Evolutionary conservation across 1,140 invertebrate species (phyloP).

Genomic region (Parapsyche elsis): DNA sequence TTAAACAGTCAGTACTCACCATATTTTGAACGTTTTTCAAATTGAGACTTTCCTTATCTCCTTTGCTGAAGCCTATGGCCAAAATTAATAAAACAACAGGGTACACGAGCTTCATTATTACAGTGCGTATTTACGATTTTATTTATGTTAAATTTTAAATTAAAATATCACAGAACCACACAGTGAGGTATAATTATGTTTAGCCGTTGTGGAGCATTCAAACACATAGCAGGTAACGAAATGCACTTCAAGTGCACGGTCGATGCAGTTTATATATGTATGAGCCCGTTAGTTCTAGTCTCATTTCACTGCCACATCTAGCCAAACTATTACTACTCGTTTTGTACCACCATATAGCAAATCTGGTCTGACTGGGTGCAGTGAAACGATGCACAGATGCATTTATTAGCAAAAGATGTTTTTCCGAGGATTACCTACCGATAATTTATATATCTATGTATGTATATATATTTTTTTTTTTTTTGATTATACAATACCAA

Average conservation of each 20-base stretch:
- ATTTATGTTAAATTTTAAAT: not conserved
- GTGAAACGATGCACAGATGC: constrained; percentile 10
- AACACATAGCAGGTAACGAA: constrained; percentile 39
- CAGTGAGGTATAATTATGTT: not conserved
- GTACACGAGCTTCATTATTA: not conserved
- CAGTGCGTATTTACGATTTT: not conserved
- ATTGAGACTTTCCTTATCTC: not conserved
- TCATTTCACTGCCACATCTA: constrained; percentile 24
- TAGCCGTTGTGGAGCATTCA: not conserved
- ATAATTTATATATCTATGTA: no score
- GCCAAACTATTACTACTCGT: constrained; percentile 11
- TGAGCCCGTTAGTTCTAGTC: constrained; percentile 28
- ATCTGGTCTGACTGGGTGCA: constrained; percentile 15
- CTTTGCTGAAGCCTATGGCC: not conserved
- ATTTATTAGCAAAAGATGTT: not conserved
- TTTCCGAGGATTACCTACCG: not conserved
- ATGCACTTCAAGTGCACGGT: constrained; percentile 47
- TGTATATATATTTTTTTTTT: not conserved
- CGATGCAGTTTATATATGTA: constrained; percentile 52
- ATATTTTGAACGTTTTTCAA: not conserved
- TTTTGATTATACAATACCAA: not conserved
- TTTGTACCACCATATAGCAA: not conserved
- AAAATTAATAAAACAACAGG: not conserved
- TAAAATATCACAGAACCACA: not conserved
- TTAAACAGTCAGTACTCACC: not conserved